Evolutionary conservation across 2,113 vertebrate species (phyloP).

Genomic region (Notothenia coriiceps): DNA sequence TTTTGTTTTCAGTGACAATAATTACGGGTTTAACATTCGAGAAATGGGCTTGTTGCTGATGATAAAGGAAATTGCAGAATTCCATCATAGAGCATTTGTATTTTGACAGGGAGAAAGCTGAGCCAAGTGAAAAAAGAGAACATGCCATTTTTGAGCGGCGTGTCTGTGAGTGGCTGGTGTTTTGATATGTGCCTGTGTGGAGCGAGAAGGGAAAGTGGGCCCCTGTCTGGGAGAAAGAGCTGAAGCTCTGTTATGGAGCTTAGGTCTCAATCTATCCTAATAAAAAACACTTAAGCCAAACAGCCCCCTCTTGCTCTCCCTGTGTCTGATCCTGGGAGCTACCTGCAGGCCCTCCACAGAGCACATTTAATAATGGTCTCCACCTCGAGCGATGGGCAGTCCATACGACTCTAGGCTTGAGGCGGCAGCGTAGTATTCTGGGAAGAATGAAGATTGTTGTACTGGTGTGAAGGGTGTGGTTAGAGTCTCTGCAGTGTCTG

Average conservation of each 20-base stretch:
- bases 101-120: constrained; percentile 73
- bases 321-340: constrained; percentile 79
- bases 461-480: constrained; percentile 40
- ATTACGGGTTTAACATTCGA: constrained; percentile 65
- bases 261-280: constrained; percentile 84
- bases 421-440: constrained; percentile 42
- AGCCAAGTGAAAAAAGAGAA: constrained; percentile 68
- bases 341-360: constrained; percentile 78
- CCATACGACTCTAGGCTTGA: neutral
- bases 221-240: constrained; percentile 80
- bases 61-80: constrained; percentile 81
- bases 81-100: constrained; percentile 65
- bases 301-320: constrained; percentile 73
- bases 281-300: constrained; percentile 86
- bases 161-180: constrained; percentile 78
- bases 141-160: constrained; percentile 60
- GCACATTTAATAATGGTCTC: constrained; percentile 76
- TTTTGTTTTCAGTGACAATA: constrained; percentile 65
- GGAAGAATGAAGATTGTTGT: constrained; percentile 22
- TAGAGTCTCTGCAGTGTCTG: constrained; percentile 33
- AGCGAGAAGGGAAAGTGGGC: constrained; percentile 70
- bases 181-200: constrained; percentile 79
- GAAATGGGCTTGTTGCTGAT: constrained; percentile 54
- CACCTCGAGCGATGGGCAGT: constrained; percentile 35
- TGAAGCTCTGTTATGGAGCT: constrained; percentile 83